Conservation (phyloP, 2,888 invertebrate genomes). For the Dexiosoma caninum region DNA sequence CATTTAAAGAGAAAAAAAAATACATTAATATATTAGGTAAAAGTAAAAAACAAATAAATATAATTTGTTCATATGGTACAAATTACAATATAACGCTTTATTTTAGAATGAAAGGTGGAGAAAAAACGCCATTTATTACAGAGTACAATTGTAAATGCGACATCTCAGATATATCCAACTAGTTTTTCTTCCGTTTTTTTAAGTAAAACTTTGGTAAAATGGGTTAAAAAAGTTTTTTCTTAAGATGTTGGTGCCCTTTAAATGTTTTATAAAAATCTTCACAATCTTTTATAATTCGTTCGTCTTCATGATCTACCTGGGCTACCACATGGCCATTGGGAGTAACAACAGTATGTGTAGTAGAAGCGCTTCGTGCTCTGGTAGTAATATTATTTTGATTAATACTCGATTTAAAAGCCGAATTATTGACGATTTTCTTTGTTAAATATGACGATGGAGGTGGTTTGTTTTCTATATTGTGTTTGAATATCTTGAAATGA, state of each 20-base stretch:
- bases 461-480: slow-evolving; percentile 3
- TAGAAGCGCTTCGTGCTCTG: neutral
- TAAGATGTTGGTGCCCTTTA: slow-evolving; percentile 21
- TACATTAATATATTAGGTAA: slow-evolving; percentile 43
- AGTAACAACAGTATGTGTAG: slow-evolving; percentile 35
- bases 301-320: slow-evolving; percentile 43
- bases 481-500: slow-evolving; percentile 35
- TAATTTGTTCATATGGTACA: slow-evolving; percentile 52
- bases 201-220: neutral
- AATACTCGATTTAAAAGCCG: slow-evolving; percentile 9
- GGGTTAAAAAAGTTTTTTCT: slow-evolving; percentile 51
- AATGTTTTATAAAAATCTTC: slow-evolving; percentile 21
- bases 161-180: slow-evolving; percentile 5
- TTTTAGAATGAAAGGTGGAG: slow-evolving; percentile 10
- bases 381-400: slow-evolving; percentile 6
- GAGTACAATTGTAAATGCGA: slow-evolving; percentile 11
- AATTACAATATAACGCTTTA: slow-evolving; percentile 46
- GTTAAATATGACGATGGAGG: neutral
- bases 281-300: neutral
- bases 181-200: neutral
- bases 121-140: slow-evolving; percentile 25
- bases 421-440: neutral
- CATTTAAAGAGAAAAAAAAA: slow-evolving; percentile 45
- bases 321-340: slow-evolving; percentile 56
- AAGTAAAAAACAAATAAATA: slow-evolving; percentile 56